Conservation (phyloP, 2,888 invertebrate species). For the Drosophila quinaria region DNA sequence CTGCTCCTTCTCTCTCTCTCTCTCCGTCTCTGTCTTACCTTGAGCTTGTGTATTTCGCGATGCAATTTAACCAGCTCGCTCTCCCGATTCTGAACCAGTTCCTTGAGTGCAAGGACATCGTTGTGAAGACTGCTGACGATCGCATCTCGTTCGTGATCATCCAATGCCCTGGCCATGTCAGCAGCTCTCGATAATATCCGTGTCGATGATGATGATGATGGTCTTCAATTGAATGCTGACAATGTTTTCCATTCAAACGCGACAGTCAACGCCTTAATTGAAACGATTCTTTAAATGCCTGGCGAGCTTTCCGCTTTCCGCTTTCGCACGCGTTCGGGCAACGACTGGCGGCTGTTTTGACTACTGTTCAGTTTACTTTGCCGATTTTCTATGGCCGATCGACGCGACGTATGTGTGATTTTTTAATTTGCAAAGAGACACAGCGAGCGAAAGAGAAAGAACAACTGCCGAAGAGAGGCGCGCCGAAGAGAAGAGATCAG, state of each 20-base stretch:
- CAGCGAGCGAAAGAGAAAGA: constrained; percentile 7
- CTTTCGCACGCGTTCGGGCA: constrained; percentile 49
- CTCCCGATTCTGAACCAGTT: constrained; percentile 87
- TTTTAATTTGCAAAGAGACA: constrained; percentile 28
- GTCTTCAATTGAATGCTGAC: constrained; percentile 15
- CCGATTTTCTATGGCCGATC: constrained; percentile 45
- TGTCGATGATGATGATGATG: constrained; percentile 8
- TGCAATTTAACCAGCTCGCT: constrained; percentile 88
- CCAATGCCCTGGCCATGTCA: constrained; percentile 54
- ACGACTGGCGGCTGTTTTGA: constrained; percentile 56
- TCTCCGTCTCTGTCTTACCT: constrained; percentile 43
- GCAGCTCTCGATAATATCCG: constrained; percentile 11
- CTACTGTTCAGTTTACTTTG: constrained; percentile 3
- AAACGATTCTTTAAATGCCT: not conserved
- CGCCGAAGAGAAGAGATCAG: constrained; percentile 39
- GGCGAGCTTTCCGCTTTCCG: constrained; percentile 18
- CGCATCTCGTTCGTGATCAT: constrained; percentile 68
- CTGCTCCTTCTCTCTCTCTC: not conserved
- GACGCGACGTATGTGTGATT: constrained; percentile 70
- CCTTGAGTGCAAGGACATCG: constrained; percentile 87
- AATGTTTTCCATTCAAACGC: constrained; percentile 40
- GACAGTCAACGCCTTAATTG: not conserved
- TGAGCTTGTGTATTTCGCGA: constrained; percentile 89
- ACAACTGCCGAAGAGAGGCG: constrained; percentile 28
- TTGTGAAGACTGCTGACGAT: constrained; percentile 87